Conservation (phyloP, 64 coral and sea anemone genomes). For the Actinia equina region DNA sequence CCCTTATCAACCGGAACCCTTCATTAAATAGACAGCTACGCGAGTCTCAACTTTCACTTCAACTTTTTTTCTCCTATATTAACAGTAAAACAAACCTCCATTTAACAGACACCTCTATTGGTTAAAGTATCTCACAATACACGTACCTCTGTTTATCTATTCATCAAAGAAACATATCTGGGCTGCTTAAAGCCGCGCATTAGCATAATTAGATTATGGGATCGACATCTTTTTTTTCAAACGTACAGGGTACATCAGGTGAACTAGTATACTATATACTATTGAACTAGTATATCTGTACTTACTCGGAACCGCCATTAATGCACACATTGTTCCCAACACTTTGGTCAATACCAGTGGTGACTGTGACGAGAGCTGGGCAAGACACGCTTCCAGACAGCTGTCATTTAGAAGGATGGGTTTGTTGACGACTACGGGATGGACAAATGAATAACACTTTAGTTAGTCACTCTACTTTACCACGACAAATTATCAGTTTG, state of each 20-base stretch:
- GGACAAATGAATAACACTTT: neutral
- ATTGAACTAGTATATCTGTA: neutral
- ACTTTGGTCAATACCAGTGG: constrained; percentile 85
- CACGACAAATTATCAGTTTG: neutral
- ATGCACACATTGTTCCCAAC: constrained; percentile 70
- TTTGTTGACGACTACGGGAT: constrained; percentile 44
- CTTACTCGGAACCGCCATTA: constrained; percentile 67
- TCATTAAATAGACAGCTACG: too few relatives aligned
- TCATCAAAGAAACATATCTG: too few relatives aligned
- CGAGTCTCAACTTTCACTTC: too few relatives aligned
- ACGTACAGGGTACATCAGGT: too few relatives aligned
- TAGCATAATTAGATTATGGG: neutral
- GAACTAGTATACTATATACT: neutral
- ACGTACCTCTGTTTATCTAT: too few relatives aligned
- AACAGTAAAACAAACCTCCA: too few relatives aligned
- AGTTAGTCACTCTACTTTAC: neutral
- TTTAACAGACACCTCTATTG: too few relatives aligned
- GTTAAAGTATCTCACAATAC: too few relatives aligned
- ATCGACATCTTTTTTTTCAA: neutral
- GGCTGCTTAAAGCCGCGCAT: too few relatives aligned
- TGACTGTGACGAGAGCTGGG: constrained; percentile 67
- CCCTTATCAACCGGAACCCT: too few relatives aligned
- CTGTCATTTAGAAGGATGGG: constrained; percentile 53
- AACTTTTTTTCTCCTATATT: too few relatives aligned
- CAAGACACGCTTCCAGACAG: constrained; percentile 76